Evolutionary conservation across 2,797 vertebrate genomes (phyloP).

Genomic region (Coreius guichenoti): DNA sequence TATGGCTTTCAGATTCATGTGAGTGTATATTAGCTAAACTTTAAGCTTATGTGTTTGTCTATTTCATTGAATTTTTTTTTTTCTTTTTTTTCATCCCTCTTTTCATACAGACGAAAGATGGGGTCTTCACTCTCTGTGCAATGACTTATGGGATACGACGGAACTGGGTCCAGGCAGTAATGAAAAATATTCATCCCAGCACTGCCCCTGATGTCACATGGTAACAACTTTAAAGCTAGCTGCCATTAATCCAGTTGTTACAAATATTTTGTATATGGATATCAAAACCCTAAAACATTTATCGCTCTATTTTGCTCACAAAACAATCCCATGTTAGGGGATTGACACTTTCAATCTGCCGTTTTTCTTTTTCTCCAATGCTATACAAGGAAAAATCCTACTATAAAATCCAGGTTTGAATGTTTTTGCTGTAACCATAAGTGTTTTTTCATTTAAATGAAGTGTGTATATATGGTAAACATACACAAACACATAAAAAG

Average conservation of each 20-base stretch:
- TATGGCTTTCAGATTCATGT: conserved; percentile 92
- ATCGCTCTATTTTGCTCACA: background rate
- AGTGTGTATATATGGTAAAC: background rate
- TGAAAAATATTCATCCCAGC: conserved; percentile 87
- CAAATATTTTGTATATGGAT: background rate
- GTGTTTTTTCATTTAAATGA: background rate
- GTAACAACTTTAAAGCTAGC: conserved; percentile 69
- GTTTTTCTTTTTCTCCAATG: conserved; percentile 29
- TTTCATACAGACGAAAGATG: conserved; percentile 84
- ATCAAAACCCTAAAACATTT: background rate
- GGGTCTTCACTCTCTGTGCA: conserved; percentile 87
- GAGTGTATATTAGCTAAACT: conserved; percentile 62
- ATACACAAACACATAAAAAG: background rate
- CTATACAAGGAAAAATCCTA: conserved; percentile 36
- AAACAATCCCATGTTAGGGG: background rate
- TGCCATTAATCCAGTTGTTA: background rate
- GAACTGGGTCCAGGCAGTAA: conserved; percentile 94
- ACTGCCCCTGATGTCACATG: conserved; percentile 82
- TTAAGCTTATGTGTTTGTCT: background rate
- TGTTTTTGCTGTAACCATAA: background rate
- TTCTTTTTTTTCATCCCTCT: background rate
- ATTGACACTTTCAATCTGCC: background rate
- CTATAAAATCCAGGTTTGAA: conserved; percentile 48
- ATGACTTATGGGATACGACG: conserved; percentile 90
- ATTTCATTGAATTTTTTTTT: background rate